These are phyloP conservation scores for Phalanger gymnotis DNA, from an alignment of 2,797 vertebrate species.

Conservation along the genomic window DNA sequence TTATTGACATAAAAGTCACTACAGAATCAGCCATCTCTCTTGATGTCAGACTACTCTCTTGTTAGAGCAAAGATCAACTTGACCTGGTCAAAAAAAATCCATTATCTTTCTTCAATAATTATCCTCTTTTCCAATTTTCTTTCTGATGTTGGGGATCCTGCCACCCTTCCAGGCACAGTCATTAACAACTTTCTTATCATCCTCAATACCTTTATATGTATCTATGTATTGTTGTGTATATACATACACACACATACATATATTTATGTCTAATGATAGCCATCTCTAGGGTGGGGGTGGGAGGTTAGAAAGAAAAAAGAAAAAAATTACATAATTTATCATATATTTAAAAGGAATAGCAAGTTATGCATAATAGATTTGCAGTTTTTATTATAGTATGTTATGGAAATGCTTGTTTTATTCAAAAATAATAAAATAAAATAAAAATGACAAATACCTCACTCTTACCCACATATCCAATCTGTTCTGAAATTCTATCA, in stretches of 20 bases:
- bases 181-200: neutral
- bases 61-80: neutral
- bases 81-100: neutral
- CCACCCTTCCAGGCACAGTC: neutral
- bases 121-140: neutral
- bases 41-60: neutral
- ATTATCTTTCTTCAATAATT: neutral
- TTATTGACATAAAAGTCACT: neutral
- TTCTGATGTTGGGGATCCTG: neutral
- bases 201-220: neutral
- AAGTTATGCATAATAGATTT: neutral
- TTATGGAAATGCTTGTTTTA: too few relatives aligned
- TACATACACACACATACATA: neutral
- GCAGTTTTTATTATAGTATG: neutral
- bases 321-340: neutral
- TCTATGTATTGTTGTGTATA: neutral
- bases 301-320: neutral
- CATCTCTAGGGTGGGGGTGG: neutral
- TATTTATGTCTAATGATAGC: neutral
- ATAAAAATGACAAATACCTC: neutral
- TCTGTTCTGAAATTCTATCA: neutral
- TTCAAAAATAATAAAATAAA: neutral
- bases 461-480: neutral
- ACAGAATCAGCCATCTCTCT: neutral
- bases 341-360: neutral